Conservation (phyloP, 2,888 invertebrate genomes). For the Phaedon cochleariae region DNA sequence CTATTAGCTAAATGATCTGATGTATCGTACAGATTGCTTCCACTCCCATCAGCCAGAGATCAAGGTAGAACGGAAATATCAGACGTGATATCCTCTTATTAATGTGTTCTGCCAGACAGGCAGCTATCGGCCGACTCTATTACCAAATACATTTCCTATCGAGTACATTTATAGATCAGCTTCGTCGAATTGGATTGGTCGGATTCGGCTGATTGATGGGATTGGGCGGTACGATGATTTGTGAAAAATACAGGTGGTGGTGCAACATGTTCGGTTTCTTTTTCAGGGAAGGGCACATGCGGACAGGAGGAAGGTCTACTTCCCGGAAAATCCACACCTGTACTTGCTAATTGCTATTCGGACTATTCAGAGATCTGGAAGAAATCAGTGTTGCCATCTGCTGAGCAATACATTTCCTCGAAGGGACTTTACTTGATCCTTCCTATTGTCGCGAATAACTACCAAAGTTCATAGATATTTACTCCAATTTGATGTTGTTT, state of each 20-base stretch:
- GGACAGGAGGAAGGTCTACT: too few species aligned
- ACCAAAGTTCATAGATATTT: too few species aligned
- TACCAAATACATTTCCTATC: constrained; percentile 38
- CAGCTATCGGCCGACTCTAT: constrained; percentile 25
- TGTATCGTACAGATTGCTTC: constrained; percentile 61
- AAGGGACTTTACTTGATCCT: too few species aligned
- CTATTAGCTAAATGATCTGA: constrained; percentile 64
- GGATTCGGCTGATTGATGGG: constrained; percentile 8
- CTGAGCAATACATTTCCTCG: too few species aligned
- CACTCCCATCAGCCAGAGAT: constrained; percentile 54
- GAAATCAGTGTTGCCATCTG: too few species aligned
- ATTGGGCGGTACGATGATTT: constrained; percentile 5
- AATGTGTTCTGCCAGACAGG: constrained; percentile 39
- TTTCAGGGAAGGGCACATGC: too few species aligned
- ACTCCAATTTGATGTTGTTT: too few species aligned
- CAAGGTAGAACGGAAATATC: constrained; percentile 53
- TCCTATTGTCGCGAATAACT: too few species aligned
- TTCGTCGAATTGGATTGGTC: constrained; percentile 16
- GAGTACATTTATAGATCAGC: constrained; percentile 36
- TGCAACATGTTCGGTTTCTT: constrained; percentile 1
- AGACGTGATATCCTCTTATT: constrained; percentile 53
- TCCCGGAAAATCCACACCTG: too few species aligned
- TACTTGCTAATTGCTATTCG: too few species aligned
- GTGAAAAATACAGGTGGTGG: constrained; percentile 12
- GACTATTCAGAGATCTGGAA: too few species aligned